A percentile compares a stretch with the other conserved stretches of the same genome.
Evolutionary conservation across 2,888 invertebrate species (phyloP).

Genomic region (Trilocha varians): DNA sequence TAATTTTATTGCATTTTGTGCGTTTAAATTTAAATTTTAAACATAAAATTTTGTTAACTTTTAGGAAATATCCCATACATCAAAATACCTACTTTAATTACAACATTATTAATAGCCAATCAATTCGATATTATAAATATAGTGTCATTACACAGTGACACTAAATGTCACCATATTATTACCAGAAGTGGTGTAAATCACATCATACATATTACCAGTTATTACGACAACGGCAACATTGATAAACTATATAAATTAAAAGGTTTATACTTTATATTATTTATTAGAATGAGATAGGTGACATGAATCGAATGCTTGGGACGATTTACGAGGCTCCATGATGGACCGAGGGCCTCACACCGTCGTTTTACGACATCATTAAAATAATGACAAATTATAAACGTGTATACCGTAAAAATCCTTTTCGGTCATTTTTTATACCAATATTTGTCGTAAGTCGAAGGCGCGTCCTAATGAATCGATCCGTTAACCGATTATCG

Average conservation of each 20-base stretch:
- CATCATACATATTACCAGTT: slow-evolving; percentile 8
- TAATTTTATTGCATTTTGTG: neutral
- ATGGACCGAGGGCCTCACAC: neutral
- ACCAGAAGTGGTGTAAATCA: slow-evolving; percentile 10
- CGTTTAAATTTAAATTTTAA: too few relatives aligned
- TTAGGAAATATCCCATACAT: too few relatives aligned
- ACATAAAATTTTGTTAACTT: too few relatives aligned
- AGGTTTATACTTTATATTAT: neutral
- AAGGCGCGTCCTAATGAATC: slow-evolving; percentile 51
- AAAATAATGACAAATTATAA: neutral
- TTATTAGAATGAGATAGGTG: neutral
- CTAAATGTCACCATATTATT: slow-evolving; percentile 1
- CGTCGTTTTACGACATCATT: slow-evolving; percentile 2
- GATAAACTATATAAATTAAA: slow-evolving; percentile 1
- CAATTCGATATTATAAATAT: neutral
- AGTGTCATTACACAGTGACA: slow-evolving; percentile 1
- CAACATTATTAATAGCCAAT: neutral
- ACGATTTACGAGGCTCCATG: neutral
- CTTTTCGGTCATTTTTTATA: slow-evolving; percentile 15
- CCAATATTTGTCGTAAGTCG: slow-evolving; percentile 53
- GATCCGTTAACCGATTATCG: slow-evolving; percentile 51
- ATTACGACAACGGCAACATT: slow-evolving; percentile 12
- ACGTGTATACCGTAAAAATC: slow-evolving; percentile 1
- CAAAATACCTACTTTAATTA: too few relatives aligned
- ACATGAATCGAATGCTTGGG: neutral